Evolutionary conservation across 2,797 vertebrate genomes (phyloP).

Genomic region (Phyllotis vaccarum): DNA sequence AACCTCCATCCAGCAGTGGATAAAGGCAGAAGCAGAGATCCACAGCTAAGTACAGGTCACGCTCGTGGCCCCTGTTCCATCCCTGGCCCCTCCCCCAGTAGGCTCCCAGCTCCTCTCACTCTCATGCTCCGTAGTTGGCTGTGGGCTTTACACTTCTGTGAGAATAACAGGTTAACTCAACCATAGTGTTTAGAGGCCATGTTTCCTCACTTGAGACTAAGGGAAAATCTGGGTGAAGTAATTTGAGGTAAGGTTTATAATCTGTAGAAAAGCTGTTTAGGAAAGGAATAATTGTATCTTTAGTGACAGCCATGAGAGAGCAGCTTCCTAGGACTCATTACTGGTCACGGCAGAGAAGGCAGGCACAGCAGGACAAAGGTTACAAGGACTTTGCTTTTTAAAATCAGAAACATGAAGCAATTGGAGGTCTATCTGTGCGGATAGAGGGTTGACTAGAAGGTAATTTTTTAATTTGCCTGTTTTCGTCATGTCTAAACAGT

Average conservation of each 20-base stretch:
- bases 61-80: too few relatives aligned
- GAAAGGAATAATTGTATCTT: not conserved
- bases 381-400: not conserved
- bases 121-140: not conserved
- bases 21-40: too few relatives aligned
- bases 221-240: not conserved
- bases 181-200: not conserved
- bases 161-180: not conserved
- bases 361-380: not conserved
- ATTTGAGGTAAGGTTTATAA: not conserved
- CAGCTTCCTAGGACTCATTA: not conserved
- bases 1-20: too few relatives aligned
- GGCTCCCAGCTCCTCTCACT: not conserved
- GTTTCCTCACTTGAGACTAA: not conserved
- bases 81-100: too few relatives aligned
- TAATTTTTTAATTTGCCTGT: not conserved
- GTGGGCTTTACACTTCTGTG: not conserved
- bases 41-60: too few relatives aligned
- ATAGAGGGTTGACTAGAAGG: not conserved
- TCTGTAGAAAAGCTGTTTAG: not conserved
- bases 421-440: not conserved
- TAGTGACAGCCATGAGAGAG: not conserved
- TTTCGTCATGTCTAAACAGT: not conserved
- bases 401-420: not conserved
- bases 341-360: not conserved